Evolutionary conservation across 2,888 invertebrate genomes (phyloP), one percentile per base, ranked within the genome.

Genomic region (Polydrusus tereticollis): DNA sequence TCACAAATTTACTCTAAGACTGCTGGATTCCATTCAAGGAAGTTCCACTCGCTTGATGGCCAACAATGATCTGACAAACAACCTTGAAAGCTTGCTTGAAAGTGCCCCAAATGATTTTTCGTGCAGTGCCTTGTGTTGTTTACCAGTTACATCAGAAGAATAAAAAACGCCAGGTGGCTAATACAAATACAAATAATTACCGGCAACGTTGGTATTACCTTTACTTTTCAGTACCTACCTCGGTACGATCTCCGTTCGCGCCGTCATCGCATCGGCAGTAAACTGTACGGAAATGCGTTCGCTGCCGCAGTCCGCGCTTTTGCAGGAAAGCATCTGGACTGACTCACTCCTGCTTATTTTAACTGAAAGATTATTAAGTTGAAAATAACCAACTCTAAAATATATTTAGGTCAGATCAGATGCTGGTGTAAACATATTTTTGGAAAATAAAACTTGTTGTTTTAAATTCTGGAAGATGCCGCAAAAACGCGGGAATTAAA

Each of bases 361-460:
- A 14, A 45, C 26, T 57, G 45, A 55, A 38, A 47, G 55, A 45
- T 57, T 65, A 33, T 57, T 57, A 57, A 66, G 57, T 38, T 52
- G 64, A 50, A 50, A 65, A 52, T 50, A 36, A 65, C 52, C 55
- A 21, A 38, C 29, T 52, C 38, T 41, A 36, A 52, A 41, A 36
- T 55, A n/a, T 21, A 65, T 65, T 50, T 65, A 41, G 64, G 64
- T 65, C 64, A 65, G 52, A 41, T 21, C 41, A n/a, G n/a, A n/a
- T n/a, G n/a, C n/a, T n/a, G n/a, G 14, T 58, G 21, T 23, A 18
- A 18, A 38, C 38, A 58, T 38, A 58, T 58, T 38, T 58, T 41
- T 58, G 58, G 38, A 58, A 58, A 58, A 41, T 41, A 41, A 58
- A 41, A 38, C 16, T 14, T 38, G 20, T n/a, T 50, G 50, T 50